These are phyloP conservation scores for Cordilura impudica DNA, from an alignment of 2,888 invertebrate genomes.

Conservation along the genomic window DNA sequence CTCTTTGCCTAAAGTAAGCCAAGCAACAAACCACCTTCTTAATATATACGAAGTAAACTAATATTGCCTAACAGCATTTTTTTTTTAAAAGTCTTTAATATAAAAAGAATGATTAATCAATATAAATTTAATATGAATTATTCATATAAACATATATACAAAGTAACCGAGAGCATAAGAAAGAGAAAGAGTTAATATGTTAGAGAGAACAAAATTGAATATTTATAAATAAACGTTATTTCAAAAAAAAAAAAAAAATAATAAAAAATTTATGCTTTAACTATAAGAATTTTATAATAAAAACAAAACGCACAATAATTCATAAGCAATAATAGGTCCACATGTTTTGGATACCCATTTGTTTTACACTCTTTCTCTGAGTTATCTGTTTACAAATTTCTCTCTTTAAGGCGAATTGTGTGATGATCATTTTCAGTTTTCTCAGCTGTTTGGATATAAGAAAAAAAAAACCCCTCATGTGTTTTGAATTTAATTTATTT, in stretches of 20 bases:
- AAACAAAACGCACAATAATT: constrained; percentile 50
- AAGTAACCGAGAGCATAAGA: neutral
- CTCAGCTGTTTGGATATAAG: constrained; percentile 19
- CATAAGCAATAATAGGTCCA: constrained; percentile 41
- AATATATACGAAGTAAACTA: neutral
- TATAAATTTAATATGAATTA: constrained; percentile 57
- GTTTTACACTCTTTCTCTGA: neutral
- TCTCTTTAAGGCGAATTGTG: constrained; percentile 45
- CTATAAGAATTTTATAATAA: constrained; percentile 42
- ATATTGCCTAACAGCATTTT: neutral
- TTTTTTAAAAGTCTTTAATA: neutral
- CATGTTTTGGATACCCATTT: constrained; percentile 1
- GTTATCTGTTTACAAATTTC: neutral
- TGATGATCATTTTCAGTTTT: constrained; percentile 7
- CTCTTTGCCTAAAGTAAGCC: neutral
- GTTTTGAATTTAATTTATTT: neutral
- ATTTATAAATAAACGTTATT: neutral
- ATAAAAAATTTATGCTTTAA: no score
- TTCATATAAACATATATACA: constrained; percentile 40
- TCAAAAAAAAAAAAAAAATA: no score
- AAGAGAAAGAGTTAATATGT: neutral
- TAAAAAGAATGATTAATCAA: constrained; percentile 53
- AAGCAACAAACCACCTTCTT: neutral
- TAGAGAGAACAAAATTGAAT: neutral
- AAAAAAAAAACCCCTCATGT: constrained; percentile 21